Evolutionary conservation across 1,140 invertebrate species (phyloP).

Genomic region (Drosophila micromelanica): DNA sequence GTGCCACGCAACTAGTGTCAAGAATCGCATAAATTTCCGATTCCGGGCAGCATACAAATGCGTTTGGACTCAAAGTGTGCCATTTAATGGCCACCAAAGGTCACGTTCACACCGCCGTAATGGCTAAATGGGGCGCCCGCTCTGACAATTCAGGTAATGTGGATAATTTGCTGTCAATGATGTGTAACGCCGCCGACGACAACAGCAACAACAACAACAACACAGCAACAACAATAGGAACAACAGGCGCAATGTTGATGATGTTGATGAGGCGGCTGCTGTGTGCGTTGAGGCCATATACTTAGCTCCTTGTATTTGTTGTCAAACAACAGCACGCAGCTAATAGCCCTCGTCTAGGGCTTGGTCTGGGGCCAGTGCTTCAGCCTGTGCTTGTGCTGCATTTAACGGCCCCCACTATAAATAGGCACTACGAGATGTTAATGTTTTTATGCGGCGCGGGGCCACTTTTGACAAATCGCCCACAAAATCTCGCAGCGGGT

Average conservation of each 20-base stretch:
- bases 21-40: constrained; percentile 81
- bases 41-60: constrained; percentile 63
- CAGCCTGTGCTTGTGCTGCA: constrained; percentile 41
- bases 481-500: constrained; percentile 7
- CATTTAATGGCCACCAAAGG: constrained; percentile 81
- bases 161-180: constrained; percentile 83
- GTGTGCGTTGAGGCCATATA: background rate
- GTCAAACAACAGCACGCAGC: constrained; percentile 72
- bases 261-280: constrained; percentile 8
- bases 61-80: constrained; percentile 74
- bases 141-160: constrained; percentile 82
- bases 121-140: constrained; percentile 69
- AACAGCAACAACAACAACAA: constrained; percentile 4
- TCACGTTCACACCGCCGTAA: constrained; percentile 78
- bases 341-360: constrained; percentile 54
- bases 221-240: background rate
- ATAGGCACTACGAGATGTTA: constrained; percentile 70
- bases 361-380: background rate
- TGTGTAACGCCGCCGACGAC: constrained; percentile 68
- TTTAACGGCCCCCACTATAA: constrained; percentile 74
- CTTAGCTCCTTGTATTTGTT: constrained; percentile 70
- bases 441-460: constrained; percentile 34
- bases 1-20: constrained; percentile 77
- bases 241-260: constrained; percentile 9
- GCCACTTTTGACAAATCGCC: constrained; percentile 64